Base-by-base conservation (phyloP, 2,888 invertebrate genomes). In the Sepiola atlantica region DNA sequence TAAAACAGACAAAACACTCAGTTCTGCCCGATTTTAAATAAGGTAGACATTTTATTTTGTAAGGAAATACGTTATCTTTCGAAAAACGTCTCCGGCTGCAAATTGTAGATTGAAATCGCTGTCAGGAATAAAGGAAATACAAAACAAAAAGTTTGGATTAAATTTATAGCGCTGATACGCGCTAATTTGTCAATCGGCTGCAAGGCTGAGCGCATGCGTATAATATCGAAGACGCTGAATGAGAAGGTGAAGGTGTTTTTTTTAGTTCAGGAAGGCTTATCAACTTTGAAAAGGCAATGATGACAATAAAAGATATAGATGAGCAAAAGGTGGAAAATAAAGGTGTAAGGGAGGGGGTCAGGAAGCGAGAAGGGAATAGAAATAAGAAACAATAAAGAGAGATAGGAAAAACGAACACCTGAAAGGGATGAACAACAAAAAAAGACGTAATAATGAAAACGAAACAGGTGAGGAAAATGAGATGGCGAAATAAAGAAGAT, bases 121-220 rank as follows among this genome's bases (percentile, higher is more conserved):
- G 77, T 77, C 28, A 77, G 77, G 24, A 77, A 77, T 77, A 77
- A 77, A 77, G 12, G n/a, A 77, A 28, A 28, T 28, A 77, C 24
- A 4, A 61, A n/a, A 77, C 6, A 10, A 77, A n/a, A 77, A 10
- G n/a, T 28, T 10, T n/a, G 77, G 77, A 77, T 77, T 77, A n/a
- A 77, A 77, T 77, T 77, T 77, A n/a, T 77, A n/a, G 77, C 14
- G 32, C 12, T 21, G 20, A n/a, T 77, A 14, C n/a, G 32, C n/a
- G 77, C n/a, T 77, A 77, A 77, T 77, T 77, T 32, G n/a, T 77
- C n/a, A 77, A 77, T 77, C n/a, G n/a, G 77, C 77, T 77, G 77
- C n/a, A 18, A 77, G 77, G 77, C n/a, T 77, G n/a, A 28, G 77
- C 14, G 77, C 77, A 18, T 77, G 14, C 77, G 24, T 28, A 77